A percentile compares a stretch with the other conserved stretches of the same genome.
Conservation (phyloP, 2,113 vertebrate genomes). For the Microcebus lehilahytsara region DNA sequence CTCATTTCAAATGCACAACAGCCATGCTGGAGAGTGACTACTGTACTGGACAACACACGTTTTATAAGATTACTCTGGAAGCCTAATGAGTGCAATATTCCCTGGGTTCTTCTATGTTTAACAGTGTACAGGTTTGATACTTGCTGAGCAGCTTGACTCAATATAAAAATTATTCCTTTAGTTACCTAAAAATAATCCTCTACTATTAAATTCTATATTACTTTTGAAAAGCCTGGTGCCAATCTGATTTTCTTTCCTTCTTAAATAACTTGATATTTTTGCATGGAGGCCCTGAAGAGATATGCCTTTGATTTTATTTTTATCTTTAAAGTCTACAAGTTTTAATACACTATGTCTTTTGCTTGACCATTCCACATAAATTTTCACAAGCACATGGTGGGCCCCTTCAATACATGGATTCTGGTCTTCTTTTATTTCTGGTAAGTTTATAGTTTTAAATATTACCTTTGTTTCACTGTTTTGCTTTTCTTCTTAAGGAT, state of each 20-base stretch:
- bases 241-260: constrained; percentile 4
- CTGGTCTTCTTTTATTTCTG: neutral
- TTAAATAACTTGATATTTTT: neutral
- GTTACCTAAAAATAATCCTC: neutral
- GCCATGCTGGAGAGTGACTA: neutral
- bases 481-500: neutral
- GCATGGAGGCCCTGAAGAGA: neutral
- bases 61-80: neutral
- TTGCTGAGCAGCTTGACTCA: neutral
- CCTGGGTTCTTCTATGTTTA: neutral
- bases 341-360: neutral
- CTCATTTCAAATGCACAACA: neutral
- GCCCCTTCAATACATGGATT: neutral
- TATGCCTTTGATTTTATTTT: neutral
- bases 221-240: neutral
- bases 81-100: neutral
- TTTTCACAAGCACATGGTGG: neutral
- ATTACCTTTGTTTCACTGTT: neutral
- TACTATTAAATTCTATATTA: neutral
- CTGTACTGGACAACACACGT: neutral
- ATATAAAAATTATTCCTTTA: constrained; percentile 21
- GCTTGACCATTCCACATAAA: neutral
- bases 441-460: neutral
- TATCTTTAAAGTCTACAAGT: neutral
- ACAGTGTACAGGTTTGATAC: neutral